Percentiles rank a stretch among this genome's conserved stretches.
Conservation (phyloP, 1,140 invertebrate genomes). For the Pararge aegeria region DNA sequence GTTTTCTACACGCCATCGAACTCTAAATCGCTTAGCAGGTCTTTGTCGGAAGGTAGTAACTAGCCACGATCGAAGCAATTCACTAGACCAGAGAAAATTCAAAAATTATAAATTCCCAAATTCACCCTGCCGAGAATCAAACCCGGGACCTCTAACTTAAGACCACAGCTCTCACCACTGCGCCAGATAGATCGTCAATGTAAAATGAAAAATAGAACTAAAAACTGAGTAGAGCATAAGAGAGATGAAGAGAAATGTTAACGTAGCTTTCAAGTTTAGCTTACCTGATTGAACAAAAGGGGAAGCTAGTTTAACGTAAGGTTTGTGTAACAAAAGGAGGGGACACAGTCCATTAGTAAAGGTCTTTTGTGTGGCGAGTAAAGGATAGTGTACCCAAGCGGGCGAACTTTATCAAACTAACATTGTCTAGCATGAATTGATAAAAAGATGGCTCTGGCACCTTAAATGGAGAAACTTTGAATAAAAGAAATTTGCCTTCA, state of each 20-base stretch:
- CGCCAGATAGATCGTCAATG: too few species aligned
- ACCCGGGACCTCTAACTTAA: too few species aligned
- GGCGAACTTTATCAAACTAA: conserved; percentile 7
- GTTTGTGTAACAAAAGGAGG: conserved; percentile 5
- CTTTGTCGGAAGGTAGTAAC: too few species aligned
- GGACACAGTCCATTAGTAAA: conserved; percentile 10
- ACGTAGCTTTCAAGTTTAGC: not conserved
- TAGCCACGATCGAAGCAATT: too few species aligned
- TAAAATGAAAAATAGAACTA: too few species aligned
- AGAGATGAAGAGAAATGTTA: not conserved
- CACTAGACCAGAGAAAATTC: too few species aligned
- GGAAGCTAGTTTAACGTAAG: conserved; percentile 2
- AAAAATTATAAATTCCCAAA: too few species aligned
- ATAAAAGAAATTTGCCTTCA: not conserved
- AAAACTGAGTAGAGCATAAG: too few species aligned
- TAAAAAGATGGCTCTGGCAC: not conserved
- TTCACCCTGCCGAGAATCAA: too few species aligned
- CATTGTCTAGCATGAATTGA: conserved; percentile 10
- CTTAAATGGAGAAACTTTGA: conserved; percentile 1
- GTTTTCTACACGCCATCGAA: too few species aligned
- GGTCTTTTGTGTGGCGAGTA: conserved; percentile 11
- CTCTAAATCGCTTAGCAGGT: too few species aligned
- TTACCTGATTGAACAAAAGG: conserved; percentile 6
- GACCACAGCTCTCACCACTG: too few species aligned
- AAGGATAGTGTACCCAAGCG: conserved; percentile 9